phyloP scores from a whole-genome alignment of 2,888 invertebrate genomes.

The Watsonalla cultraria region DNA sequence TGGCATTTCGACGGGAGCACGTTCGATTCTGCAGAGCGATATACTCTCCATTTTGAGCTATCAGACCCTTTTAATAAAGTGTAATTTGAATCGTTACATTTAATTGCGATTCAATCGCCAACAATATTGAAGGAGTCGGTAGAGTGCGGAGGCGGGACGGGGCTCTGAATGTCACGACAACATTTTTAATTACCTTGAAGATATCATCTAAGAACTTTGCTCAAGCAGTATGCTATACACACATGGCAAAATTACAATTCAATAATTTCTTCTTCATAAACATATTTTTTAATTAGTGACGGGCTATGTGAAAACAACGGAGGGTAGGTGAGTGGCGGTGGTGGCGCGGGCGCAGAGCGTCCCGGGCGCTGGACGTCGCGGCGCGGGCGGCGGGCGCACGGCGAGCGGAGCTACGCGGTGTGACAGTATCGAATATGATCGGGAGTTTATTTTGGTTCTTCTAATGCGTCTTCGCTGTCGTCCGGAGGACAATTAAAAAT shows the following conservation, averaged over 20 bases:
- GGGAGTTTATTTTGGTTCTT: slow-evolving; percentile 73
- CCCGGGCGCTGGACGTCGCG: too few species aligned
- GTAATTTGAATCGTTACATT: slow-evolving; percentile 74
- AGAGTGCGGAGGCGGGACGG: slow-evolving; percentile 72
- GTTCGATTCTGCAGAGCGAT: slow-evolving; percentile 68
- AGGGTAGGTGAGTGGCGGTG: slow-evolving; percentile 7
- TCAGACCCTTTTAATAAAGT: slow-evolving; percentile 73
- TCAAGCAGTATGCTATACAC: slow-evolving; percentile 49
- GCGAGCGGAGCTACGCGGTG: slow-evolving; percentile 12
- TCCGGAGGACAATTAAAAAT: slow-evolving; percentile 77
- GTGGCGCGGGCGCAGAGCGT: slow-evolving; percentile 5
- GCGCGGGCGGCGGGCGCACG: slow-evolving; percentile 19
- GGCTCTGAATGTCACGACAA: slow-evolving; percentile 78
- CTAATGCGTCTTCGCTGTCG: slow-evolving; percentile 76
- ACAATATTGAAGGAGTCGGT: slow-evolving; percentile 71
- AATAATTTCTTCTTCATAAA: slow-evolving; percentile 52
- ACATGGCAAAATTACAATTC: slow-evolving; percentile 71
- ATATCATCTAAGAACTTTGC: slow-evolving; percentile 74
- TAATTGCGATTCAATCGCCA: slow-evolving; percentile 78
- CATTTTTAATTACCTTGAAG: slow-evolving; percentile 77
- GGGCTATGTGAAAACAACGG: slow-evolving; percentile 41
- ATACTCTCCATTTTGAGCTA: slow-evolving; percentile 70
- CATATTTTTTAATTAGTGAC: slow-evolving; percentile 49
- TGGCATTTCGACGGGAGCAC: slow-evolving; percentile 78
- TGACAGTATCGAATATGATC: slow-evolving; percentile 69